These are phyloP conservation scores for Argyrosomus regius DNA, from an alignment of 2,797 vertebrate species.

Conservation along the genomic window DNA sequence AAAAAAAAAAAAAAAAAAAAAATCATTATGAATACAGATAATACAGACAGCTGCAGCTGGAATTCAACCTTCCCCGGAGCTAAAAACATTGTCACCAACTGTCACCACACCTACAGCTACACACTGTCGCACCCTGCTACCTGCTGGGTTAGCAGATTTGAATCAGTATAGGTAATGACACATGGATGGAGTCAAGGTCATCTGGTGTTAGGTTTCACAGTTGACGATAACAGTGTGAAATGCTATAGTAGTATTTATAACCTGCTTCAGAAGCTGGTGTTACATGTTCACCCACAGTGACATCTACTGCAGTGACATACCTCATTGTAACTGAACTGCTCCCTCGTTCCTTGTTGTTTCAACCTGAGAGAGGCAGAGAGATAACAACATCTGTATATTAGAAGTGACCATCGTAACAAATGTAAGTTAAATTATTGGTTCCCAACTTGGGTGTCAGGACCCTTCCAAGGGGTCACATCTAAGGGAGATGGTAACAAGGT, in stretches of 20 bases:
- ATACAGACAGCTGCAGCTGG: conserved; percentile 16
- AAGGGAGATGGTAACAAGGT: background rate
- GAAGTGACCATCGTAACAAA: background rate
- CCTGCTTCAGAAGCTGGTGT: conserved; percentile 45
- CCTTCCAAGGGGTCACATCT: fast-evolving
- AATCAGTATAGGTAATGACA: conserved; percentile 33
- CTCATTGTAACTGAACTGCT: conserved; percentile 91
- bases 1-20: background rate
- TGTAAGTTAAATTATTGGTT: background rate
- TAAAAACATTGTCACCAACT: conserved; percentile 17
- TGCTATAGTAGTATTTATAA: conserved; percentile 70
- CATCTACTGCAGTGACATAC: conserved; percentile 68
- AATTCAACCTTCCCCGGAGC: conserved; percentile 39
- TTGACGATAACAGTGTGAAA: conserved; percentile 54
- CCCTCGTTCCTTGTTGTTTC: conserved; percentile 88
- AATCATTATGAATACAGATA: background rate
- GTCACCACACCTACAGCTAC: conserved; percentile 8
- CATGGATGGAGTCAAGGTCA: conserved; percentile 68
- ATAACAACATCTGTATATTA: conserved; percentile 41
- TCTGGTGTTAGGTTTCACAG: conserved; percentile 67
- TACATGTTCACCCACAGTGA: conserved; percentile 57
- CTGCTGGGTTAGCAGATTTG: conserved; percentile 33
- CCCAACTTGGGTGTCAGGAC: background rate
- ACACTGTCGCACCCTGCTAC: conserved; percentile 34
- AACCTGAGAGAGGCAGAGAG: conserved; percentile 76